A percentile compares a stretch with the other conserved stretches of the same genome.
These are phyloP conservation scores for Callaeas wilsoni DNA, from an alignment of 2,113 vertebrate genomes.

Conservation along the genomic window DNA sequence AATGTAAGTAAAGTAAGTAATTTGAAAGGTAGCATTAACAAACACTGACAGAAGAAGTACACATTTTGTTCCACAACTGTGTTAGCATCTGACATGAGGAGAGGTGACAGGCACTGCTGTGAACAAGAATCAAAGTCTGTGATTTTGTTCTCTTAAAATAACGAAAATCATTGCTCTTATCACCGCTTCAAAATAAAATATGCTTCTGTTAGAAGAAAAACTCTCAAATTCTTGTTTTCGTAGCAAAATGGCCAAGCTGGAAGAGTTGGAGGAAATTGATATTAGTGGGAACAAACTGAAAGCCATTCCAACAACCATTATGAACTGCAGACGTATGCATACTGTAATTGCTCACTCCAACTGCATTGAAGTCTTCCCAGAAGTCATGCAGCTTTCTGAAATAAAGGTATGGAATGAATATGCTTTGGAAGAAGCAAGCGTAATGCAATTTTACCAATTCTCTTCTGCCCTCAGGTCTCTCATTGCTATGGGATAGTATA, in stretches of 20 bases:
- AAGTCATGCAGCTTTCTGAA: conserved; percentile 96
- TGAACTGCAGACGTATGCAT: conserved; percentile 93
- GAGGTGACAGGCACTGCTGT: neutral
- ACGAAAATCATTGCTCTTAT: neutral
- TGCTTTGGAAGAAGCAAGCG: neutral
- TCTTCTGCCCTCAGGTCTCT: neutral
- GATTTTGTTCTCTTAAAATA: neutral
- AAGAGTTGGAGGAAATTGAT: conserved; percentile 95
- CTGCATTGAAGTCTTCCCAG: conserved; percentile 94
- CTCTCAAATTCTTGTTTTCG: neutral
- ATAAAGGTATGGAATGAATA: conserved; percentile 82
- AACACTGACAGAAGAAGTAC: neutral
- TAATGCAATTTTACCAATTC: neutral
- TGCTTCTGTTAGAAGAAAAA: neutral
- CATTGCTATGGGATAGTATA: neutral
- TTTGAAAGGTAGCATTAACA: neutral
- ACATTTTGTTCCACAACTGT: neutral
- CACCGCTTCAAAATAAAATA: neutral
- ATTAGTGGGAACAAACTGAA: conserved; percentile 96
- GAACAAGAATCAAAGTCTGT: neutral
- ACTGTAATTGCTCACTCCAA: conserved; percentile 96
- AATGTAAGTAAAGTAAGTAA: neutral
- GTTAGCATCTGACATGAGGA: neutral
- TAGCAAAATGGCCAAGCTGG: conserved; percentile 99
- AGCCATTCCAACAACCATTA: conserved; percentile 94